Evolutionary conservation across 2,797 vertebrate species (phyloP).

Genomic region (Limnodromus scolopaceus): DNA sequence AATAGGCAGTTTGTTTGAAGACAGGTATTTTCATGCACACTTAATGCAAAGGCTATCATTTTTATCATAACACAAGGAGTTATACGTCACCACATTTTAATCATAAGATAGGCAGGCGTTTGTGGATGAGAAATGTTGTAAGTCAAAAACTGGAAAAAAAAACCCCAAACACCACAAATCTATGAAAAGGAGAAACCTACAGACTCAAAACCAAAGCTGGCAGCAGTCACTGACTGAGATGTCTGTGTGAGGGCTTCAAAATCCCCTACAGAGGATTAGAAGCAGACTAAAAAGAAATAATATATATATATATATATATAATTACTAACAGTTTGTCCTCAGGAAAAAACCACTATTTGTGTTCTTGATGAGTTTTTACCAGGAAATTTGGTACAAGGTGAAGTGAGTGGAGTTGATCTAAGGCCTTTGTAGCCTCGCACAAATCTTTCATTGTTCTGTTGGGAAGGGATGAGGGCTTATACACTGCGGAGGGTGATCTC

Average conservation of each 20-base stretch:
- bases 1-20: neutral
- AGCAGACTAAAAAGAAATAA: neutral
- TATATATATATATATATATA: neutral
- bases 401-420: slow-evolving; percentile 15
- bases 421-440: neutral
- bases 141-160: neutral
- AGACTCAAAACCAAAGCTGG: neutral
- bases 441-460: slow-evolving; percentile 55
- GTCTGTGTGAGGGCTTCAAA: neutral
- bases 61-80: neutral
- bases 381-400: slow-evolving; percentile 19
- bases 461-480: slow-evolving; percentile 4
- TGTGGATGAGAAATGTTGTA: neutral
- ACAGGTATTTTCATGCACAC: neutral
- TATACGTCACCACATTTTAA: neutral
- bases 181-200: neutral
- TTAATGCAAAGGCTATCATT: neutral
- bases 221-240: neutral
- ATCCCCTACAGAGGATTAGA: neutral
- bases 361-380: neutral
- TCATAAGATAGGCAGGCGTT: neutral
- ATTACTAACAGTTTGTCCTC: neutral
- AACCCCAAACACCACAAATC: rapidly evolving
- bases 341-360: neutral
- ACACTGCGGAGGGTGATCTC: slow-evolving; percentile 37